phyloP scores from a whole-genome alignment of 2,888 invertebrate species.

The Platynereis dumerilii region DNA sequence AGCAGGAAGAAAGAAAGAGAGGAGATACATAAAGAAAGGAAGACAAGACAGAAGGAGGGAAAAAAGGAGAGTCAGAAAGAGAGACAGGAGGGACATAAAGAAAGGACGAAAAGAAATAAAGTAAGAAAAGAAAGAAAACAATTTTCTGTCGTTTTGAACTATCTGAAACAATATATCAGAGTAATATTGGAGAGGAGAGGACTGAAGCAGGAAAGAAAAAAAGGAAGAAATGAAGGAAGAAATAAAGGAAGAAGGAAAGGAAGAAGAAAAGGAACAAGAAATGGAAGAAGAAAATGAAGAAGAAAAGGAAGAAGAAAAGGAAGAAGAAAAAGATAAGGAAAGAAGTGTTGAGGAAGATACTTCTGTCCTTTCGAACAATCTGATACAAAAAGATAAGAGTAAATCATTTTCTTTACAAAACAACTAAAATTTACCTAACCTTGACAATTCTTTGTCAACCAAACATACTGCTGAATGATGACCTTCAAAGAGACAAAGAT shows the following conservation, averaged over 20 bases:
- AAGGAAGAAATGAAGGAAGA: background rate
- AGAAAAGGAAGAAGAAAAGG: too few relatives aligned
- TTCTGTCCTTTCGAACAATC: too few relatives aligned
- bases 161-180: background rate
- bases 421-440: too few relatives aligned
- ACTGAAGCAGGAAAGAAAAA: background rate
- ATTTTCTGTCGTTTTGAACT: background rate
- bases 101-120: background rate
- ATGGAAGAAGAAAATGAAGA: too few relatives aligned
- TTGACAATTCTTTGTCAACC: too few relatives aligned
- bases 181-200: background rate
- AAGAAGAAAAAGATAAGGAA: constrained; percentile 2
- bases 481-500: too few relatives aligned
- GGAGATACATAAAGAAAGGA: too few relatives aligned
- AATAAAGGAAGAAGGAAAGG: too few relatives aligned
- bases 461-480: too few relatives aligned
- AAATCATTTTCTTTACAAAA: too few relatives aligned
- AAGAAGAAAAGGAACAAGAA: constrained; percentile 2
- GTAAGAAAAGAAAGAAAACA: background rate
- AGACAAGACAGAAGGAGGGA: background rate
- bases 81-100: background rate
- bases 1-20: constrained; percentile 2
- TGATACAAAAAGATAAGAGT: too few relatives aligned
- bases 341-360: too few relatives aligned
- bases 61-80: background rate